Base-by-base conservation (phyloP, 2,888 invertebrate species). In the Chaitophorus viminalis region DNA sequence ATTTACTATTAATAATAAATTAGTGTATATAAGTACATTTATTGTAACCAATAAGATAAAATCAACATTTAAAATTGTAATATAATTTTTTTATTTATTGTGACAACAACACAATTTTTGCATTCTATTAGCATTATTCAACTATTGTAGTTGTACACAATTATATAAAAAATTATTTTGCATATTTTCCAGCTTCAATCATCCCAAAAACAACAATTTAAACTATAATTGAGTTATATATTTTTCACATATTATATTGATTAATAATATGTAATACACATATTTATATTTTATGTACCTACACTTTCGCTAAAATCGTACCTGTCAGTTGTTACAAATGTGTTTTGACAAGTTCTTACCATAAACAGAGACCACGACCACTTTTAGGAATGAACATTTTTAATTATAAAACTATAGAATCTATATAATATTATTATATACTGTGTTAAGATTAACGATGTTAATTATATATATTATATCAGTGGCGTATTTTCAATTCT, bases 301-400 rank as follows among this genome's bases (percentile, higher is more conserved):
- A 14, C 52, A 25, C 6, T 54, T 78, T 14, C 52, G 31, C 31
- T 78, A 60, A 65, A 65, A 78, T 17, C 14, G 33, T 54, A 54
- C 54, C 25, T 17, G n/a, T 65, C 39, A n/a, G n/a, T n/a, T n/a
- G n/a, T n/a, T n/a, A 79, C 65, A 65, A 79, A 60, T 60, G 65
- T 18, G 39, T 65, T 79, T 36, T n/a, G 60, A 60, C 33, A 18
- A 79, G 36, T 60, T 65, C 9, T 46, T 46, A 46, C 11, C 3
- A 36, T 6, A n/a, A 36, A 60, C 60, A n/a, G 6, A 65, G n/a
- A 36, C n/a, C 60, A 65, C n/a, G n/a, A 79, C 36, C 33, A 60
- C 36, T 36, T 79, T 79, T 65, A 3, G 18, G 60, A 79, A 39
- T 18, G 65, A 65, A 65, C 65, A 36, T 79, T 65, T n/a, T 78